Base-by-base conservation (phyloP, 2,113 vertebrate species). In the Dicaeum eximium region DNA sequence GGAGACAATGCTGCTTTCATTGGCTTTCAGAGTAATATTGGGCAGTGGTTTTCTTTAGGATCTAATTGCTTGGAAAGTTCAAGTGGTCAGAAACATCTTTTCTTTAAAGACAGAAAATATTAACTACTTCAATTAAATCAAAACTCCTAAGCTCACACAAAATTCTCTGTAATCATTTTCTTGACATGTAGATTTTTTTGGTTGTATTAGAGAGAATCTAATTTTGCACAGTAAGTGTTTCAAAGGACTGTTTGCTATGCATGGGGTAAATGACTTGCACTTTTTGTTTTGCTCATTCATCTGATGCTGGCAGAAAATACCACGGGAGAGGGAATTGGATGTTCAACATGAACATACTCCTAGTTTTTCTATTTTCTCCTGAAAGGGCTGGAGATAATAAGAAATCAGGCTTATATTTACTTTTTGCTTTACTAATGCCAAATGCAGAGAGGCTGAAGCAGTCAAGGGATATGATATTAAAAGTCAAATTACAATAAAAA, bases 361-460 rank as follows among this genome's bases (percentile, higher is more conserved):
- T 88, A 56, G 45, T 94, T 97, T 95, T 88, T 81, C 56, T 82
- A 81, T 56, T 91, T 93, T 80, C 66, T 90, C 47, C 81, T 73
- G 31, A 58, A 86, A 91, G n/a, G 82, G 67, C 80, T 95, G 71
- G 81, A 89, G 81, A 94, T 95, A 88, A 93, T 94, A 95, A 96
- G 86, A 97, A 88, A 88, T 92, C 80, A 95, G 77, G 89, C 62
- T 90, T 80, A 37, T 90, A 69, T 95, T 97, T 96, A 78, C 88
- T 73, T 93, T 83, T 94, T 86, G 47, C 44, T 95, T 96, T 93
- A 40, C 22, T 40, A 45, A 38, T 6, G 15, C 21, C 61, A 82
- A 92, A 86, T 70, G 54, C 47, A 75, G 53, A 90, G 33, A 91
- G 45, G 54, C 45, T 70, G 42, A 90, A 90, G 35, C 40, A 95